Conservation (phyloP, 2,888 invertebrate genomes). For the Apodemia duryi region DNA sequence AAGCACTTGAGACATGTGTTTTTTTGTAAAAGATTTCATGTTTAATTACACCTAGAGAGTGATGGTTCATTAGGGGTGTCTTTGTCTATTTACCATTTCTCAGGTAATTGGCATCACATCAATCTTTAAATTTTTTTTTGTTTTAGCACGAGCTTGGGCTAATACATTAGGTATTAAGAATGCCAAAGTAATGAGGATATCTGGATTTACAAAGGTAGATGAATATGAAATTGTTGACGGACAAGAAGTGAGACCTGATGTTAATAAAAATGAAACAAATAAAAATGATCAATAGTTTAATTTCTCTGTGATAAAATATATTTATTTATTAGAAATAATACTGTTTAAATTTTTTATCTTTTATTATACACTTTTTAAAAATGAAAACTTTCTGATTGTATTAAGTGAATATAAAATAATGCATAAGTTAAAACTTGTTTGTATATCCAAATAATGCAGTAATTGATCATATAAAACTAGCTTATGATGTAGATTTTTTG, state of each 20-base stretch:
- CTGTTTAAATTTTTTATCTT: slow-evolving; percentile 7
- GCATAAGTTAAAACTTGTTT: no score
- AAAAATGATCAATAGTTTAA: slow-evolving; percentile 29
- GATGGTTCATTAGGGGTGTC: neutral
- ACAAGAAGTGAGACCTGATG: slow-evolving; percentile 34
- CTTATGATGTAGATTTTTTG: no score
- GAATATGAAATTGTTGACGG: slow-evolving; percentile 72
- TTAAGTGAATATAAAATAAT: no score
- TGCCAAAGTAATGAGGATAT: slow-evolving; percentile 76
- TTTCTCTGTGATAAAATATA: slow-evolving; percentile 19
- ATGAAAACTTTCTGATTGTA: no score
- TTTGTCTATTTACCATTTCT: neutral
- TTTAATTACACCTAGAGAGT: no score
- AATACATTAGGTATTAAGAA: slow-evolving; percentile 77
- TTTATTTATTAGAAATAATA: slow-evolving; percentile 16
- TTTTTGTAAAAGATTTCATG: no score
- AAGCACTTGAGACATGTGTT: no score
- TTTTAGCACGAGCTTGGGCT: slow-evolving; percentile 79
- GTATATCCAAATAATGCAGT: no score
- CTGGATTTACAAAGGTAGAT: slow-evolving; percentile 68
- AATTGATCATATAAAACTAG: no score
- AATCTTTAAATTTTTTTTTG: slow-evolving; percentile 19
- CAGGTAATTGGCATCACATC: neutral
- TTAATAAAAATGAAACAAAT: slow-evolving; percentile 28
- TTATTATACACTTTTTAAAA: neutral